phyloP scores from a whole-genome alignment of 2,113 vertebrate genomes.

The Geococcyx californianus region DNA sequence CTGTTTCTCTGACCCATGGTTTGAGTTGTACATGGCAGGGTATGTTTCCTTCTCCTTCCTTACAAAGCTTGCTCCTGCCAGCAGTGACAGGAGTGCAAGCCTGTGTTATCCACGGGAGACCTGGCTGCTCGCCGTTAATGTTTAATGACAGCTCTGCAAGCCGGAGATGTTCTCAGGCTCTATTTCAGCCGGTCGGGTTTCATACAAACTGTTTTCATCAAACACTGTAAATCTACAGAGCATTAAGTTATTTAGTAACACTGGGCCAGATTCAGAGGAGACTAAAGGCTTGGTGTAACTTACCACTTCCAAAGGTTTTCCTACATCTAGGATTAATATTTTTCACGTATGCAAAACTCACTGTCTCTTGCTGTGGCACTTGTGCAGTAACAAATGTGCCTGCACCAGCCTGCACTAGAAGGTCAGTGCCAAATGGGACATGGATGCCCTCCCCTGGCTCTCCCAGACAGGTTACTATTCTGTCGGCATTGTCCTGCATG shows the following conservation, averaged over 20 bases:
- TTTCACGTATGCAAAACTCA: background rate
- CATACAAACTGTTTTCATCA: background rate
- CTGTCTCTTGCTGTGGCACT: background rate
- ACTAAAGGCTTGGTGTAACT: background rate
- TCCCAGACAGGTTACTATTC: background rate
- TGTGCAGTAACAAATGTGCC: background rate
- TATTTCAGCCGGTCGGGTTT: background rate
- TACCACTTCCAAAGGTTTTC: background rate
- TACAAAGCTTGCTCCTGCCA: background rate
- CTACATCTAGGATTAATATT: background rate
- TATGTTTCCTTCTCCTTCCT: background rate
- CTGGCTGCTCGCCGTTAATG: constrained; percentile 14
- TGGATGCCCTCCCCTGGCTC: fast-evolving
- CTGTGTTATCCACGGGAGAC: background rate
- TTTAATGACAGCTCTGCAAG: constrained; percentile 45
- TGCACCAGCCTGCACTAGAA: background rate
- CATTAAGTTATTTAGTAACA: background rate
- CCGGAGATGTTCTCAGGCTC: constrained; percentile 16
- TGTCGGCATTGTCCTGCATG: background rate
- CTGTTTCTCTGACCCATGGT: background rate
- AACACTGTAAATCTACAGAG: background rate
- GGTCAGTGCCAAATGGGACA: fast-evolving
- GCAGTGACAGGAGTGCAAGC: background rate
- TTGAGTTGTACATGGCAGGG: background rate
- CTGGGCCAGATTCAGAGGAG: background rate